Base-by-base conservation (phyloP, 2,888 invertebrate species). In the Heterodera filipjevi region DNA sequence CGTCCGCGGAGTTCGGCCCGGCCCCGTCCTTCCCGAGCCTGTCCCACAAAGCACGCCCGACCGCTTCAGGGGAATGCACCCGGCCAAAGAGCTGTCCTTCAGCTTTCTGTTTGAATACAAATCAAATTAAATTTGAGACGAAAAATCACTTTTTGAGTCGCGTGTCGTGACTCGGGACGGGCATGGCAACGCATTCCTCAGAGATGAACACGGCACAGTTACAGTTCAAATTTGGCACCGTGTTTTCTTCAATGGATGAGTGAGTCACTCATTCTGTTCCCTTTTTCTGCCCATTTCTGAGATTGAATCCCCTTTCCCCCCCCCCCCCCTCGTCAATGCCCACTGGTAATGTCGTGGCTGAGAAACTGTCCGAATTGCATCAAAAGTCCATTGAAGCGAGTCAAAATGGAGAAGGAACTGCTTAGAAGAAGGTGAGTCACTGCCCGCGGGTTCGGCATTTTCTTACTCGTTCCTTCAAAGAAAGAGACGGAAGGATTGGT, bases 21-120 rank as follows among this genome's bases (percentile, higher is more conserved):
- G 96, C 46, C 75, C 73, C 46, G 66, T 66, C 46, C 75, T 30
- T 16, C 75, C 75, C 91, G 94, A 93, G 3, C 97, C 99, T 0
- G 96, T 96, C 19, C 97, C 97, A 90, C 99, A 99, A 77, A 97
- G 94, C 0, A 97, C 94, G 87, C 95, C 95, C 10, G 95, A 95
- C 83, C 99, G 92, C 14, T 87, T 85, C 81, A 87, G 83, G 53
- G 85, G 82, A 64, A 87, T 82, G 79, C 89, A 89, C n/a, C 66
- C 46, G n/a, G 46, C 32, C 46, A 76, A 76, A 74, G 2, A 73
- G 19, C 5, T 32, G 73, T 39, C 27, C 44, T 33, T 59, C 59
- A 59, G 27, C 59, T 70, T 76, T 30, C 33, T 64, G 32, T 27
- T n/a, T 33, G 71, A 14, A n/a, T 35, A 32, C 44, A 32, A 70